phyloP scores from a whole-genome alignment of 2,113 vertebrate species.

The Casuarius casuarius region DNA sequence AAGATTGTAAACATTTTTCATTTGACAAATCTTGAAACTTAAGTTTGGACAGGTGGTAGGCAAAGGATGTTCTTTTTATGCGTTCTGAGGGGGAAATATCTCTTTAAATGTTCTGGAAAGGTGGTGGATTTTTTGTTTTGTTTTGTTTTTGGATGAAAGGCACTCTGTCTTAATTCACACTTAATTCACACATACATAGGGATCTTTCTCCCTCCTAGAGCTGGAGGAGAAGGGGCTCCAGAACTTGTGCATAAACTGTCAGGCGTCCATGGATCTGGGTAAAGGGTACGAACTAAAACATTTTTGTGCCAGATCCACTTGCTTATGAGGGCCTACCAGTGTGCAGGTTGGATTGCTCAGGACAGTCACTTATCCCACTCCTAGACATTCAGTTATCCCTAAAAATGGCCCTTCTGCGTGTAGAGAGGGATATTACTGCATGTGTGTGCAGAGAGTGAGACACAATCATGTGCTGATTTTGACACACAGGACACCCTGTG shows the following conservation, averaged over 20 bases:
- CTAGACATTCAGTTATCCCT: not conserved
- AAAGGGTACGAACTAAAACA: not conserved
- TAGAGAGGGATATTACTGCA: not conserved
- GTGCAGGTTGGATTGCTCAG: not conserved
- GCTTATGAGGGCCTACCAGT: not conserved
- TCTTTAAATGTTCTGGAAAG: not conserved
- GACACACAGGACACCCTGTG: not conserved
- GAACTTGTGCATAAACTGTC: not conserved
- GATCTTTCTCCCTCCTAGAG: not conserved
- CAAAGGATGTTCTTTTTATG: not conserved
- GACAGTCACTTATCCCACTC: not conserved
- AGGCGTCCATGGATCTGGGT: not conserved
- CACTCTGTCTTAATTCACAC: not conserved
- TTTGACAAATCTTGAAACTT: not conserved
- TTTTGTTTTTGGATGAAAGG: not conserved
- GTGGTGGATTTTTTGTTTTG: no score
- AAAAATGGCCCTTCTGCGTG: not conserved
- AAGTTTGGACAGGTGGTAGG: not conserved
- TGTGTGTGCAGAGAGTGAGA: fast-evolving
- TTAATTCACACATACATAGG: not conserved
- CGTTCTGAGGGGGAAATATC: not conserved
- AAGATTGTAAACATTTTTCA: not conserved
- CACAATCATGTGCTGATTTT: fast-evolving
- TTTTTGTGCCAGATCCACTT: not conserved
- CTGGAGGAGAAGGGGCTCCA: not conserved